A percentile compares a stretch with the other conserved stretches of the same genome.
Evolutionary conservation across 2,797 vertebrate species (phyloP).

Genomic region (Forpus xanthops): DNA sequence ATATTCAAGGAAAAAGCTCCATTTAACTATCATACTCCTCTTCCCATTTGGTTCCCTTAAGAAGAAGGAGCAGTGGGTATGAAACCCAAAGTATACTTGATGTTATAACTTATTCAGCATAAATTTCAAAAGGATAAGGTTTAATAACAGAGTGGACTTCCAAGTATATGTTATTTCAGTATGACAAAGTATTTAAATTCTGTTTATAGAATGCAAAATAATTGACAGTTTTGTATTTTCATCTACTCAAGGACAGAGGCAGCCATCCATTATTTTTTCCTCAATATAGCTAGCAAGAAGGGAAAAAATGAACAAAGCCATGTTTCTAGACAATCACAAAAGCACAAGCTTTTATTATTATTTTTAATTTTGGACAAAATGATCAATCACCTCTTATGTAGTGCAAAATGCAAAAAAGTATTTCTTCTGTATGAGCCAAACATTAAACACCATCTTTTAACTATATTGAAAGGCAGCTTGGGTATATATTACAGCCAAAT

Average conservation of each 20-base stretch:
- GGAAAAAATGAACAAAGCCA: not conserved
- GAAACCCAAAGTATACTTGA: constrained; percentile 13
- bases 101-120: constrained; percentile 31
- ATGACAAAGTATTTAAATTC: constrained; percentile 7
- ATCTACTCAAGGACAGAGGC: constrained; percentile 31
- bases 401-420: constrained; percentile 65
- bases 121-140: constrained; percentile 16
- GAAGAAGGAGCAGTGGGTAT: not conserved
- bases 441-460: constrained; percentile 64
- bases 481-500: constrained; percentile 71
- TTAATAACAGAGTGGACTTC: constrained; percentile 12
- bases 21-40: constrained; percentile 10
- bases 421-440: constrained; percentile 56
- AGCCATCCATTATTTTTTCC: constrained; percentile 13
- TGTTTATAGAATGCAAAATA: constrained; percentile 22
- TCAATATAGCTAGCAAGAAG: constrained; percentile 41
- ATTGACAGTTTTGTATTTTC: constrained; percentile 25
- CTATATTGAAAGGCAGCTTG: constrained; percentile 68
- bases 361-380: constrained; percentile 35
- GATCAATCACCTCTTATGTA: constrained; percentile 40
- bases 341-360: not conserved
- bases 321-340: constrained; percentile 50
- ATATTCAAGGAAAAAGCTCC: constrained; percentile 50
- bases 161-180: constrained; percentile 16
- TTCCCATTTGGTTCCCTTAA: not conserved